phyloP scores from a whole-genome alignment of 2,113 vertebrate genomes.

The Ophiodon elongatus region DNA sequence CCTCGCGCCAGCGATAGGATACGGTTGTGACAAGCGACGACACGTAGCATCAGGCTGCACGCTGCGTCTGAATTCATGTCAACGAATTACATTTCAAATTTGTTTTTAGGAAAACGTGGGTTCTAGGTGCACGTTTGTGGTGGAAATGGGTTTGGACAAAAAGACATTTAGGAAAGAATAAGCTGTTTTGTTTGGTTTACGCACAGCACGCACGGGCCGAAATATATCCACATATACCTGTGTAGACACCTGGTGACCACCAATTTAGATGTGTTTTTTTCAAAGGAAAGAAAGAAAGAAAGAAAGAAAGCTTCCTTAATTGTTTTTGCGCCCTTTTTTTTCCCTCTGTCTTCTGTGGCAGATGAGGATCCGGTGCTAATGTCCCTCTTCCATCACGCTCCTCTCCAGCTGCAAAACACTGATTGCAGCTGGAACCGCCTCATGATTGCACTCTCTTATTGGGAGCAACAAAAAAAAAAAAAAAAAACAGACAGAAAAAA shows the following conservation, averaged over 20 bases:
- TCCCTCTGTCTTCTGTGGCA: constrained; percentile 57
- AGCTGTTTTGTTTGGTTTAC: not conserved
- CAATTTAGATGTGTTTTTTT: not conserved
- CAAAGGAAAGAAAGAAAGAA: constrained; percentile 4
- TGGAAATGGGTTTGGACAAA: not conserved
- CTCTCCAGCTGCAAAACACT: constrained; percentile 71
- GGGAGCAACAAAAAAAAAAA: constrained; percentile 23
- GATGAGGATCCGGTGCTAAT: constrained; percentile 70
- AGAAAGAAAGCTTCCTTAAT: constrained; percentile 46
- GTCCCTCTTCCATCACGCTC: constrained; percentile 75
- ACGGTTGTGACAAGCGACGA: no score
- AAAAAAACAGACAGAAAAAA: not conserved
- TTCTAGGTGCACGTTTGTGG: not conserved
- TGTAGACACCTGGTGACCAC: constrained; percentile 16
- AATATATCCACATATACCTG: constrained; percentile 7
- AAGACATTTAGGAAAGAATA: not conserved
- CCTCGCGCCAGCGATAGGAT: no score
- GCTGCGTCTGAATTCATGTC: not conserved
- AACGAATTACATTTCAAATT: not conserved
- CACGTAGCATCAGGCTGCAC: not conserved
- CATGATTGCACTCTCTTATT: constrained; percentile 72
- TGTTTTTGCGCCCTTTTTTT: constrained; percentile 51
- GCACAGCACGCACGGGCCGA: not conserved
- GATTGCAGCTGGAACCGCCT: constrained; percentile 70
- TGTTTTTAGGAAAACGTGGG: not conserved